Conservation (phyloP, 2,888 invertebrate species). For the Gortyna flavago region DNA sequence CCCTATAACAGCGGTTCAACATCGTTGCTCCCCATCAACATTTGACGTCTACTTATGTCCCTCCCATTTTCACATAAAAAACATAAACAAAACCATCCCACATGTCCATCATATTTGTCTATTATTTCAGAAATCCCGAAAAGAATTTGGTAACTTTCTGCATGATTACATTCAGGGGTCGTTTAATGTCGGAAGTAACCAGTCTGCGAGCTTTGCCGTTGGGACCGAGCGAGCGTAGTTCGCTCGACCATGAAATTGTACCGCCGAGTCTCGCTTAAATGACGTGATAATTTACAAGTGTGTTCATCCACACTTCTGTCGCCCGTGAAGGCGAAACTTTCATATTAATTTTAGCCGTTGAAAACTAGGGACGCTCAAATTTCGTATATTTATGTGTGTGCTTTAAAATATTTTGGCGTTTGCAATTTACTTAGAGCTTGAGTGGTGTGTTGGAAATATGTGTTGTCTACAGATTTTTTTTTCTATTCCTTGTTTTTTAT, state of each 20-base stretch:
- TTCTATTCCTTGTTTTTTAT: background rate
- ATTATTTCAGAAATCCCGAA: conserved; percentile 52
- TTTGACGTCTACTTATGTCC: background rate
- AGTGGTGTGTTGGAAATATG: conserved; percentile 6
- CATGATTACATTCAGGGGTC: conserved; percentile 64
- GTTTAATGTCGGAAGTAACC: conserved; percentile 63
- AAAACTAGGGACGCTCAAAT: conserved; percentile 60
- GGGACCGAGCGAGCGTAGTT: conserved; percentile 63
- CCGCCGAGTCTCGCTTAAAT: conserved; percentile 75
- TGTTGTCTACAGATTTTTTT: background rate
- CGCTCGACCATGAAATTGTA: conserved; percentile 79
- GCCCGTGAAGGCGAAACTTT: conserved; percentile 68
- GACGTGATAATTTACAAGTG: conserved; percentile 82
- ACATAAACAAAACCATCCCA: background rate
- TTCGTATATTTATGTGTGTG: conserved; percentile 26
- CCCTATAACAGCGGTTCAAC: background rate
- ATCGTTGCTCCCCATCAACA: background rate
- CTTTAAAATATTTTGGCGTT: conserved; percentile 41
- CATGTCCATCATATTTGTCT: conserved; percentile 52
- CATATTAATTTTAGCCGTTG: conserved; percentile 69
- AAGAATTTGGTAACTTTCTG: conserved; percentile 59
- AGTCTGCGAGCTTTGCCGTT: conserved; percentile 58
- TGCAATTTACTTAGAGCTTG: conserved; percentile 27
- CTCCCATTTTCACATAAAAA: background rate
- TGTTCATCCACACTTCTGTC: conserved; percentile 74